These are phyloP conservation scores for Philypnodon macrostomus DNA, from an alignment of 2,797 vertebrate species.

Conservation along the genomic window DNA sequence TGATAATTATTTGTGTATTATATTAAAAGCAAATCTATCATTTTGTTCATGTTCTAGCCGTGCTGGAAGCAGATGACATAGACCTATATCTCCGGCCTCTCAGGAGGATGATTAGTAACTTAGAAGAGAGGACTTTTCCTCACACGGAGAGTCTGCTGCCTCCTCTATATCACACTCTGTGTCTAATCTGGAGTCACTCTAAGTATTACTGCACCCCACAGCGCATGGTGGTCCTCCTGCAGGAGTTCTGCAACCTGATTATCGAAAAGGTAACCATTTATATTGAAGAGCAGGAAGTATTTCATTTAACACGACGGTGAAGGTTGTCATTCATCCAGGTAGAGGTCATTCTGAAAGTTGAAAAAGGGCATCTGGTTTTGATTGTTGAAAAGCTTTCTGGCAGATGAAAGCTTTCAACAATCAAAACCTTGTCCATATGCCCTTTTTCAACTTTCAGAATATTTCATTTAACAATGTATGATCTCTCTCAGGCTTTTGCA, in stretches of 20 bases:
- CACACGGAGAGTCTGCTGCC: slow-evolving; percentile 75
- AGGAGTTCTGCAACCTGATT: slow-evolving; percentile 87
- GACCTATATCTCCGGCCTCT: slow-evolving; percentile 75
- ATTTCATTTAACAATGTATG: not conserved
- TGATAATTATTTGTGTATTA: not conserved
- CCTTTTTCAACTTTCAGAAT: too few relatives aligned
- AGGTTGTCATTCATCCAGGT: too few relatives aligned
- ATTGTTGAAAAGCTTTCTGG: too few relatives aligned
- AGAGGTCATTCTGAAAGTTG: too few relatives aligned
- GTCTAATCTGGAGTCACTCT: slow-evolving; percentile 89
- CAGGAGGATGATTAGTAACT: slow-evolving; percentile 67
- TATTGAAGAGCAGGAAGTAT: slow-evolving; percentile 1
- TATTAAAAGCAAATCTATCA: too few relatives aligned
- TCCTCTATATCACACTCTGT: slow-evolving; percentile 85
- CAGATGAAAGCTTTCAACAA: too few relatives aligned
- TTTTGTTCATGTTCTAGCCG: slow-evolving; percentile 45
- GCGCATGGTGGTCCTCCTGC: slow-evolving; percentile 81
- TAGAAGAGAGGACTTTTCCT: slow-evolving; percentile 79
- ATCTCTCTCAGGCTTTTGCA: slow-evolving; percentile 64
- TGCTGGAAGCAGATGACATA: slow-evolving; percentile 74
- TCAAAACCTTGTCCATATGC: too few relatives aligned
- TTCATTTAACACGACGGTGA: too few relatives aligned
- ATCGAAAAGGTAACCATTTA: slow-evolving; percentile 80
- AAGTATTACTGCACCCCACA: slow-evolving; percentile 76
- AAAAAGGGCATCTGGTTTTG: too few relatives aligned